A percentile compares a stretch with the other conserved stretches of the same genome.
Conservation (phyloP, 92 coral and sea anemone species). For the Actinostola sp. region DNA sequence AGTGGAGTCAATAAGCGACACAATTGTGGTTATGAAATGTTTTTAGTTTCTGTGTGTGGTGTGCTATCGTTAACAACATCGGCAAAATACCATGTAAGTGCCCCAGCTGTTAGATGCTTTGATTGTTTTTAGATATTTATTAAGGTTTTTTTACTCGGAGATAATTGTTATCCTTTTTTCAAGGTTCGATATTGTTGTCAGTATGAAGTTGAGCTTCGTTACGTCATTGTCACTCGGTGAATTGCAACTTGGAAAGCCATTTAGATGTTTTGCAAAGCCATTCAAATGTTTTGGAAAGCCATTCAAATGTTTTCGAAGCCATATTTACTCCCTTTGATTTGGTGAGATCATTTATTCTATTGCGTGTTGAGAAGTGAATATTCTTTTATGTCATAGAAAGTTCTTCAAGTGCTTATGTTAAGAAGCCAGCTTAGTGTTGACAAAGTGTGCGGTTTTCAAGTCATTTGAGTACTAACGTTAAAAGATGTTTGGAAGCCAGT, state of each 20-base stretch:
- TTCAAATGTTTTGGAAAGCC: constrained; percentile 3
- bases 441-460: constrained; percentile 18
- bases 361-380: constrained; percentile 20
- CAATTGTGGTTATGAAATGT: constrained; percentile 7
- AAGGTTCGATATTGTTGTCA: too few species aligned
- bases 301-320: background rate
- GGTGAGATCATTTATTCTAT: constrained; percentile 21
- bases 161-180: background rate
- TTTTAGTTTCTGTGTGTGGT: background rate
- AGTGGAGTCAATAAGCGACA: too few species aligned
- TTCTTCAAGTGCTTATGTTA: constrained; percentile 19
- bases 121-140: constrained; percentile 5
- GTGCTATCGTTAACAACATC: constrained; percentile 11
- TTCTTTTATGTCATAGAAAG: constrained; percentile 22
- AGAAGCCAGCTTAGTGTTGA: constrained; percentile 30
- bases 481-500: constrained; percentile 23
- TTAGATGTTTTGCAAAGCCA: constrained; percentile 7
- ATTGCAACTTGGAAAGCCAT: constrained; percentile 6
- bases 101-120: constrained; percentile 35
- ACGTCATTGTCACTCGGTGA: background rate
- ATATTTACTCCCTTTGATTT: constrained; percentile 23
- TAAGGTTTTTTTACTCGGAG: constrained; percentile 8
- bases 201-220: background rate
- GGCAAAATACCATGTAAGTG: constrained; percentile 24
- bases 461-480: constrained; percentile 5